Percentiles rank a stretch among this genome's conserved stretches.
These are phyloP conservation scores for Tetramorium parvispinum DNA, from an alignment of 1,140 invertebrate species.

Conservation along the genomic window DNA sequence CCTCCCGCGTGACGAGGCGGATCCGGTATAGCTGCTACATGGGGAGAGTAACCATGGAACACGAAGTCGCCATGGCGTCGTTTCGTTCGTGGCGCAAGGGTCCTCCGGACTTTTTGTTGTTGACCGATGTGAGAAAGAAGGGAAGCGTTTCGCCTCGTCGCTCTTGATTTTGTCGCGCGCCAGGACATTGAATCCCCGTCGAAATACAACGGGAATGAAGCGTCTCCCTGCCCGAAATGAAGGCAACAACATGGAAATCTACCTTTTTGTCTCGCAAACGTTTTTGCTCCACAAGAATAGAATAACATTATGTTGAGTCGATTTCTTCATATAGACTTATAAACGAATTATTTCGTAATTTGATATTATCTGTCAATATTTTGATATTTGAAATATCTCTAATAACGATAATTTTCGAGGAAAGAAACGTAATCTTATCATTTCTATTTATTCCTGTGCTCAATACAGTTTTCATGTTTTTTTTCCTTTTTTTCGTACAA, in stretches of 20 bases:
- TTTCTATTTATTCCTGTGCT: neutral
- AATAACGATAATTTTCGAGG: neutral
- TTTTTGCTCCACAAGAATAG: neutral
- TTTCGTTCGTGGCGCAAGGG: neutral
- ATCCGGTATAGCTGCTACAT: conserved; percentile 34
- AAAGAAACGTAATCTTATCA: neutral
- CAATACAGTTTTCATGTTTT: neutral
- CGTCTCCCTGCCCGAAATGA: neutral
- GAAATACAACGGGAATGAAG: neutral
- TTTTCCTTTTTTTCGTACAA: neutral
- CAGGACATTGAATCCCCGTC: neutral
- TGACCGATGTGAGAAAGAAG: conserved; percentile 33
- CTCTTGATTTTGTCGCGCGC: conserved; percentile 57
- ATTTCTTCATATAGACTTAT: neutral
- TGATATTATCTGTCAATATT: neutral
- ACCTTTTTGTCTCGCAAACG: neutral
- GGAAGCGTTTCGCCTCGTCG: conserved; percentile 39
- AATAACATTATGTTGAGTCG: neutral
- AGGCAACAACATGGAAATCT: neutral
- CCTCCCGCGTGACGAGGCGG: conserved; percentile 55
- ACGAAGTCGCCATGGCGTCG: neutral
- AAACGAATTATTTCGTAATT: neutral
- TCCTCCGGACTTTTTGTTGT: conserved; percentile 38
- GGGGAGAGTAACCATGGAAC: neutral
- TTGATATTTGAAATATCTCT: neutral